Evolutionary conservation across 2,113 vertebrate genomes (phyloP).

Genomic region (Alethe diademata): DNA sequence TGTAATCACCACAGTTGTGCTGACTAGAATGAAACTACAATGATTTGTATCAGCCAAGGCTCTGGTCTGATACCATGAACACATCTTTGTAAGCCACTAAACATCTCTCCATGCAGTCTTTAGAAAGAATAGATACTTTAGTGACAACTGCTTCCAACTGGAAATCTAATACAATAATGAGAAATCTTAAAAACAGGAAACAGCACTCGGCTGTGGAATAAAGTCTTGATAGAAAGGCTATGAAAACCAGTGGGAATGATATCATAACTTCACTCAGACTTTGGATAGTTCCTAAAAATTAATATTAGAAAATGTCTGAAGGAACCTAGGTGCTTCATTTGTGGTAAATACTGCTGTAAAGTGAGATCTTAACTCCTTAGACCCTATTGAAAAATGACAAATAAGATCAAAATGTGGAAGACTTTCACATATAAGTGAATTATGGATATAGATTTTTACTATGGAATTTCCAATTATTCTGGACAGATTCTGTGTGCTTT

Average conservation of each 20-base stretch:
- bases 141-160: background rate
- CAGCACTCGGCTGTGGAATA: background rate
- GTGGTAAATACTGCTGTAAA: background rate
- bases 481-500: background rate
- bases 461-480: background rate
- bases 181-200: background rate
- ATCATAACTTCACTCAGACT: background rate
- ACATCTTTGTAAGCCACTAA: background rate
- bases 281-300: background rate
- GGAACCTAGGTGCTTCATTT: background rate
- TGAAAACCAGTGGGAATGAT: background rate
- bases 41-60: background rate
- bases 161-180: background rate
- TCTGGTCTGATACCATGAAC: background rate
- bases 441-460: background rate
- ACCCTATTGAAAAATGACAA: background rate
- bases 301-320: background rate
- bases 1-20: background rate
- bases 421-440: background rate
- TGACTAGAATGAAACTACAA: background rate
- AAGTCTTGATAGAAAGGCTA: background rate
- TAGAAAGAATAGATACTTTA: background rate
- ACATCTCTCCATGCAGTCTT: background rate
- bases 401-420: background rate
- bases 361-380: background rate